These are phyloP conservation scores for Diorhabda carinulata DNA, from an alignment of 1,140 invertebrate genomes.

Conservation along the genomic window DNA sequence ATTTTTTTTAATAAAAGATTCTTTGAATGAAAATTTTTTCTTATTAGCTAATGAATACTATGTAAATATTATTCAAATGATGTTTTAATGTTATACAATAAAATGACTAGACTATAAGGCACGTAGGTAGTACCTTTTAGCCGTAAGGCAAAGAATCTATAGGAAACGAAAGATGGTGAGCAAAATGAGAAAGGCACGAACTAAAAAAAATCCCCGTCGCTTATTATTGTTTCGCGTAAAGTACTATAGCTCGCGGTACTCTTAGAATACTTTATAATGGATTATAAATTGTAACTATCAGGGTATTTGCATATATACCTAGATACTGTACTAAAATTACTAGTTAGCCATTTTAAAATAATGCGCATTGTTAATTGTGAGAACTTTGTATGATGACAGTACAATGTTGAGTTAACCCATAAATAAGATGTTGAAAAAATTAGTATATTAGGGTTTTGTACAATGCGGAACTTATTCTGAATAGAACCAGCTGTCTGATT, in stretches of 20 bases:
- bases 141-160: neutral
- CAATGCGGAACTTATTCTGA: no score
- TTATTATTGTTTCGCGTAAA: slow-evolving; percentile 17
- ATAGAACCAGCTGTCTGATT: no score
- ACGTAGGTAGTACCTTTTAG: neutral
- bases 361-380: slow-evolving; percentile 12
- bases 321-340: slow-evolving; percentile 9
- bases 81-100: no score
- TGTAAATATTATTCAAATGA: no score
- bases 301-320: slow-evolving; percentile 18
- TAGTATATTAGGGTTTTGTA: no score
- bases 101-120: neutral
- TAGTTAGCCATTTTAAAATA: slow-evolving; percentile 5
- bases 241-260: slow-evolving; percentile 9
- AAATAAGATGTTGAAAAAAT: no score
- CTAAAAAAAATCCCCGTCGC: slow-evolving; percentile 8
- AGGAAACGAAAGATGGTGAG: slow-evolving; percentile 17
- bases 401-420: neutral
- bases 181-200: slow-evolving; percentile 5
- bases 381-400: neutral
- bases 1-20: no score
- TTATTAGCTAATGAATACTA: no score
- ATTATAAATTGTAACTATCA: slow-evolving; percentile 21
- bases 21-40: no score
- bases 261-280: slow-evolving; percentile 17